Evolutionary conservation across 2,888 invertebrate genomes (phyloP), one percentile per base, ranked within the genome.

Genomic region (Caenorhabditis plicata): DNA sequence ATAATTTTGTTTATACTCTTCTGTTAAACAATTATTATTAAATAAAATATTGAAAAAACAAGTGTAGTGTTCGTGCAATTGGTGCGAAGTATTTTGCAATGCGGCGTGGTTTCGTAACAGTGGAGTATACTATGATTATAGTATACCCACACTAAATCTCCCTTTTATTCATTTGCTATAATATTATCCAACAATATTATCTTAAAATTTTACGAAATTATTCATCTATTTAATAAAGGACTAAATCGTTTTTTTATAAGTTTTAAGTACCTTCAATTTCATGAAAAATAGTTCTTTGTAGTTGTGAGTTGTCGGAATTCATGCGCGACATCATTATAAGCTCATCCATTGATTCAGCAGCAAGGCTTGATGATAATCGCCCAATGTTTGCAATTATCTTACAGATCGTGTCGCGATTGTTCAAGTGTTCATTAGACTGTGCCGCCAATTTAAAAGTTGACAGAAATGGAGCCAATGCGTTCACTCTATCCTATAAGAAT

Each of bases 331-430:
- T 47, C 22, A 48, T 44, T 43, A 75, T 56, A 13, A 75, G 46
- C 35, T 73, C 68, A 17, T 70, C 66, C 40, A 74, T 62, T 7
- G 71, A 65, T 29, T 73, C 58, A 1, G 64, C 46, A 7, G 75
- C 74, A 27, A 70, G 35, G 4, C 58, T 44, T 1, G 62, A 51
- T 2, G 70, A 73, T 9, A 64, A 61, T 17, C 73, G 60, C 11
- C 71, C 77, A 40, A 77, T 68, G 15, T 65, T 64, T 11, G 68
- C 71, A 35, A 77, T 61, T 8, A 77, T 67, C 66, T 62, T 62
- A 31, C 55, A 55, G 17, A 62, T 55, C 5, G 62, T 62, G 0
- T 51, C 38, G 9, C 62, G 48, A 33, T 62, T 62, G 20, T 33
- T 62, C 13, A 48, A 35, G 22, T 48, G 49, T 4, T 52, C 55